Evolutionary conservation across 2,888 invertebrate species (phyloP), one percentile per base, ranked within the genome.

Genomic region (Diaprepes abbreviatus): DNA sequence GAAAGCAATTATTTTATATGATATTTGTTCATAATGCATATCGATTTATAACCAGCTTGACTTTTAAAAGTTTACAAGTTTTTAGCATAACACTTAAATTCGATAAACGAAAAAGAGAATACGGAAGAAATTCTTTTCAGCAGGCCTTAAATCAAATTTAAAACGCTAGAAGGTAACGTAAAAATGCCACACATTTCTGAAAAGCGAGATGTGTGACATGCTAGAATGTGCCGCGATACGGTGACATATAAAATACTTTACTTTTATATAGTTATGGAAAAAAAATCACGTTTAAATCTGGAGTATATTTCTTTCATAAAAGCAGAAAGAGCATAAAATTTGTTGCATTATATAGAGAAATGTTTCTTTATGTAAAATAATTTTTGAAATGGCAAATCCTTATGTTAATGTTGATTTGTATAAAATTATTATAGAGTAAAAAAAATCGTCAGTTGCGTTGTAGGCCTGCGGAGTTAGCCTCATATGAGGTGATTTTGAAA

Each of bases 181-280:
- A 50, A 58, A 66, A 58, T 66, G 43, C 43, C 55, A 65, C 66
- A 66, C 38, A 45, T 66, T 58, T 66, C 55, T 62, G 54, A 54
- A 45, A 67, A 43, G 60, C 60, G 54, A 31, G 67, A 67, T 50
- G 62, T 54, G 62, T 60, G 60, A 60, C 60, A 52, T 54, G 55
- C 36, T 55, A 67, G 60, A 59, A 67, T 54, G 67, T 52, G 67
- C 54, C 60, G 43, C 45, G 60, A 67, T 67, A 67, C 43, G 67
- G 28, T 31, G 67, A 67, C 67, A 55, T 67, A 54, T 67, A 62
- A 62, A 60, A 60, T 60, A 55, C 40, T 62, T 54, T 60, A 55
- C 67, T 67, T 67, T 54, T 62, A 62, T 60, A 38, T 38, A 38
- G 54, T 31, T 43, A 28, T 9, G 19, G 40, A 54, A 10, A 66